Percentiles rank a stretch among this genome's conserved stretches.
phyloP scores from a whole-genome alignment of 2,888 invertebrate species.

The Eupithecia exiguata region DNA sequence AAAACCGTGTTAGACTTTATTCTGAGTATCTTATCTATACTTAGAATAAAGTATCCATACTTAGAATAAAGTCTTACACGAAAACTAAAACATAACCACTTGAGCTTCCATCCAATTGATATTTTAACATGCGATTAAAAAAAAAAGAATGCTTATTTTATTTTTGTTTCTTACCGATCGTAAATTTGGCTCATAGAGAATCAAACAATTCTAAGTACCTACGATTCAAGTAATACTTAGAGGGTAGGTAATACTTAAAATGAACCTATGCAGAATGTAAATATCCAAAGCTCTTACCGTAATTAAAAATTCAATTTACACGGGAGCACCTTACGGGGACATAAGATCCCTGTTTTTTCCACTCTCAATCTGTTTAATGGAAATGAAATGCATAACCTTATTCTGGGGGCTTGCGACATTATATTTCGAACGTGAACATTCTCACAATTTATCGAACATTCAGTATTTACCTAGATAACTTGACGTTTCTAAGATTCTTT shows the following conservation, averaged over 20 bases:
- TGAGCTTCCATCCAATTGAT: too few relatives aligned
- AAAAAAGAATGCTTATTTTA: too few relatives aligned
- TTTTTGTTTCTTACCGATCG: not conserved
- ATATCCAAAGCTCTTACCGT: conserved; percentile 36
- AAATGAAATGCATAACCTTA: conserved; percentile 64
- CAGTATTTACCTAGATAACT: too few relatives aligned
- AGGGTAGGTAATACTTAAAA: too few relatives aligned
- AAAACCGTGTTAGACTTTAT: not conserved
- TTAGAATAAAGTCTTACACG: too few relatives aligned
- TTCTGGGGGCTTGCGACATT: conserved; percentile 26
- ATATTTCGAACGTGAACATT: not conserved
- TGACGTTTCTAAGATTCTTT: too few relatives aligned
- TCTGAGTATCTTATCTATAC: too few relatives aligned
- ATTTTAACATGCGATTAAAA: too few relatives aligned
- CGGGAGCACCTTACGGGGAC: conserved; percentile 46
- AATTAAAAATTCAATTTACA: conserved; percentile 51
- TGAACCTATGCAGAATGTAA: conserved; percentile 28
- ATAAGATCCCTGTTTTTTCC: conserved; percentile 67
- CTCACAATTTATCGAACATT: not conserved
- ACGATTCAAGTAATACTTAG: not conserved
- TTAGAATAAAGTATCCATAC: too few relatives aligned
- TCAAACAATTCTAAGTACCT: not conserved
- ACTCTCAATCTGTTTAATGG: conserved; percentile 76
- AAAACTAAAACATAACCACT: too few relatives aligned
- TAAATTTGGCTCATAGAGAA: not conserved